phyloP scores from a whole-genome alignment of 2,113 vertebrate genomes.

The Neodontobutis hainanensis region DNA sequence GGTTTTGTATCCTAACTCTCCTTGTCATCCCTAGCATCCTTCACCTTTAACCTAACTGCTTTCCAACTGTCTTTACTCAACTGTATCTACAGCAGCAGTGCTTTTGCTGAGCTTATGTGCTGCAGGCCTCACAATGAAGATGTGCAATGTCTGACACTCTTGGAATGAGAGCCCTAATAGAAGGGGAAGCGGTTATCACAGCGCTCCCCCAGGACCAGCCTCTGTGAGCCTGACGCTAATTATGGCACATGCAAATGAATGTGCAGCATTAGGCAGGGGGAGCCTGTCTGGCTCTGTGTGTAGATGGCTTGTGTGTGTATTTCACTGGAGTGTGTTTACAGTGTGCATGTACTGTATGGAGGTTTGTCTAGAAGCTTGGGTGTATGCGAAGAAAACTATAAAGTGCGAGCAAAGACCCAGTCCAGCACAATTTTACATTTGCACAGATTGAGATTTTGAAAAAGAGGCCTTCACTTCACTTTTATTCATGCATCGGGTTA shows the following conservation, averaged over 20 bases:
- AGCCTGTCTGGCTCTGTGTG: slow-evolving; percentile 55
- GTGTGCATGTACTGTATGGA: slow-evolving; percentile 15
- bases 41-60: slow-evolving; percentile 39
- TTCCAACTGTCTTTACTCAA: slow-evolving; percentile 9
- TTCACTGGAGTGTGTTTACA: neutral
- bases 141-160: slow-evolving; percentile 92
- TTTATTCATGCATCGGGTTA: slow-evolving; percentile 65
- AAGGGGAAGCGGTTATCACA: slow-evolving; percentile 90
- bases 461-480: slow-evolving; percentile 54
- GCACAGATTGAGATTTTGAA: slow-evolving; percentile 58
- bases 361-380: slow-evolving; percentile 6
- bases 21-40: slow-evolving; percentile 27
- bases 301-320: slow-evolving; percentile 22
- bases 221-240: slow-evolving; percentile 91
- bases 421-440: slow-evolving; percentile 34
- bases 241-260: slow-evolving; percentile 94
- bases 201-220: slow-evolving; percentile 88
- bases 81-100: slow-evolving; percentile 69
- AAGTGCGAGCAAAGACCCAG: slow-evolving; percentile 19
- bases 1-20: slow-evolving; percentile 15
- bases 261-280: slow-evolving; percentile 78
- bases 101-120: slow-evolving; percentile 88
- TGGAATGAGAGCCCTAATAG: slow-evolving; percentile 95
- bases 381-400: slow-evolving; percentile 1
- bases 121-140: slow-evolving; percentile 92